A percentile compares a stretch with the other conserved stretches of the same genome.
Evolutionary conservation across 2,797 vertebrate species (phyloP).

Genomic region (Gymnothorax javanicus): DNA sequence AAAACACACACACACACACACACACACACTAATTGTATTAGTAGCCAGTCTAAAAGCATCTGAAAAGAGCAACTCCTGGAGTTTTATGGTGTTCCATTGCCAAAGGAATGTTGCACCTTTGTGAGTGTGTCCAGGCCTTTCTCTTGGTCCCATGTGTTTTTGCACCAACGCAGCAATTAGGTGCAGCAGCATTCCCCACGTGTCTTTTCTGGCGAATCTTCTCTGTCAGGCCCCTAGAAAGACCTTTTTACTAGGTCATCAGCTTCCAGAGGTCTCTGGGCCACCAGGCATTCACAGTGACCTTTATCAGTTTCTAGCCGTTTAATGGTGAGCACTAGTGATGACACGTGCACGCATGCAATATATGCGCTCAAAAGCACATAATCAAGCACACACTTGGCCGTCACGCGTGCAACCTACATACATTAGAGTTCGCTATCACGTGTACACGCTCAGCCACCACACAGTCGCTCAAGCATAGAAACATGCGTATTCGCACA

Average conservation of each 20-base stretch:
- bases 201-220: neutral
- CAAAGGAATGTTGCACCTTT: neutral
- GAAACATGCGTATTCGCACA: neutral
- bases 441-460: too few relatives aligned
- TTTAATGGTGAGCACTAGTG: neutral
- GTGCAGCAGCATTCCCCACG: neutral
- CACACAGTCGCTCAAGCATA: too few relatives aligned
- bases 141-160: neutral
- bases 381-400: neutral
- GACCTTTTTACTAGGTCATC: neutral
- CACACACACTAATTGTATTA: neutral
- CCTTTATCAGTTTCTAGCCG: neutral
- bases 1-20: neutral
- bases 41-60: neutral
- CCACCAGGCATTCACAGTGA: neutral
- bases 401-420: too few relatives aligned
- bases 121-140: neutral
- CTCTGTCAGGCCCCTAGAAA: neutral
- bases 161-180: neutral
- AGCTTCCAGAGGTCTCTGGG: neutral
- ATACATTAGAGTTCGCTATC: too few relatives aligned
- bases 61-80: neutral
- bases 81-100: conserved; percentile 13
- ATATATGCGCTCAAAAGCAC: too few relatives aligned
- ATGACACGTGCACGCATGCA: neutral